Conservation (phyloP, 2,888 invertebrate genomes). For the Drosophila antonietae region DNA sequence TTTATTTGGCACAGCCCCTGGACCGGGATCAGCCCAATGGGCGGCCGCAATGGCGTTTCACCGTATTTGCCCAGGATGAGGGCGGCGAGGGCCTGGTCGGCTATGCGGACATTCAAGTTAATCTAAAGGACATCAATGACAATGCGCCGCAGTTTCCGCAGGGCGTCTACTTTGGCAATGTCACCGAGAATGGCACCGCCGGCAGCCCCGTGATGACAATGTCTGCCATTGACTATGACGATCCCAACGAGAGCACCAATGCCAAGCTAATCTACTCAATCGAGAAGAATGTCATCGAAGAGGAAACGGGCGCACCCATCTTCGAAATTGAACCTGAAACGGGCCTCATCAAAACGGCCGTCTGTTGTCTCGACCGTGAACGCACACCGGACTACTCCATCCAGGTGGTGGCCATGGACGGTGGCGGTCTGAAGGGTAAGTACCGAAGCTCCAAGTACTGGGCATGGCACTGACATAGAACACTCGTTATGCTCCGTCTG, state of each 20-base stretch:
- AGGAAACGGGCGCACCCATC: constrained; percentile 97
- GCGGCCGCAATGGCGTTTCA: constrained; percentile 97
- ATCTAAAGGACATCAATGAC: constrained; percentile 98
- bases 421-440: constrained; percentile 95
- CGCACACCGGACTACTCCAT: constrained; percentile 97
- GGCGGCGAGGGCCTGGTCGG: constrained; percentile 97
- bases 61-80: constrained; percentile 97
- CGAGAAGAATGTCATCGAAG: constrained; percentile 98
- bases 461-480: constrained; percentile 3
- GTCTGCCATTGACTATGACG: constrained; percentile 98
- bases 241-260: constrained; percentile 97
- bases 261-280: constrained; percentile 97
- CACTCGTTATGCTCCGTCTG: neutral
- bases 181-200: constrained; percentile 98
- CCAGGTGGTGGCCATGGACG: constrained; percentile 97
- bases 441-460: neutral
- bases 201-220: constrained; percentile 99
- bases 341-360: constrained; percentile 97
- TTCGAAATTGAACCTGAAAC: constrained; percentile 98
- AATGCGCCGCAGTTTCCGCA: constrained; percentile 98
- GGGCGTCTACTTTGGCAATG: constrained; percentile 96
- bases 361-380: constrained; percentile 96
- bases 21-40: constrained; percentile 98
- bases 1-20: constrained; percentile 88
- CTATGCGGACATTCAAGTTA: constrained; percentile 98